phyloP scores from a whole-genome alignment of 2,888 invertebrate genomes.

The Hydroisotoma schaefferi region DNA sequence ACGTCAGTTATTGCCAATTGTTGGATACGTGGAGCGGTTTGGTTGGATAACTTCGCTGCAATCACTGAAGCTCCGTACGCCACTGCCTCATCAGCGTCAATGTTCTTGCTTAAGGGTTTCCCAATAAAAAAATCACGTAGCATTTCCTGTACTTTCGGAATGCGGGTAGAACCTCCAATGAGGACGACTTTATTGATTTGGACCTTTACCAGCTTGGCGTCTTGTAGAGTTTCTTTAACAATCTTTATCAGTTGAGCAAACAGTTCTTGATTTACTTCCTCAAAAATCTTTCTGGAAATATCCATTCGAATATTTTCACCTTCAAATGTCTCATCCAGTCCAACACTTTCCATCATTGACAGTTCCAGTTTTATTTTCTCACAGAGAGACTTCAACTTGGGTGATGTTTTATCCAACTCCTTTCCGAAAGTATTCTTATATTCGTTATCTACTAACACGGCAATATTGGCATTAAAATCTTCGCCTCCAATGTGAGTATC shows the following conservation, averaged over 20 bases:
- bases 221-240: constrained; percentile 65
- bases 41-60: constrained; percentile 58
- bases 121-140: constrained; percentile 57
- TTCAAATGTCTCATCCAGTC: no score
- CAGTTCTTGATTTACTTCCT: constrained; percentile 66
- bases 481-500: no score
- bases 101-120: constrained; percentile 63
- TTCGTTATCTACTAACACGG: no score
- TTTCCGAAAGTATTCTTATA: no score
- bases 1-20: constrained; percentile 13
- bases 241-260: constrained; percentile 71
- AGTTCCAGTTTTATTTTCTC: no score
- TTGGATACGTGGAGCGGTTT: constrained; percentile 50
- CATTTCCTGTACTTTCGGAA: constrained; percentile 23
- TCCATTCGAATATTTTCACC: no score
- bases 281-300: constrained; percentile 70
- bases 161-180: constrained; percentile 54
- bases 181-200: constrained; percentile 59
- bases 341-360: no score
- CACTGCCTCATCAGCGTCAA: constrained; percentile 60
- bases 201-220: constrained; percentile 62
- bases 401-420: no score
- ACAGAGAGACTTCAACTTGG: no score
- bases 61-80: constrained; percentile 60
- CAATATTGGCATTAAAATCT: no score